Evolutionary conservation across 1,140 invertebrate genomes (phyloP), one percentile per base, ranked within the genome.

Genomic region (Galleria mellonella): DNA sequence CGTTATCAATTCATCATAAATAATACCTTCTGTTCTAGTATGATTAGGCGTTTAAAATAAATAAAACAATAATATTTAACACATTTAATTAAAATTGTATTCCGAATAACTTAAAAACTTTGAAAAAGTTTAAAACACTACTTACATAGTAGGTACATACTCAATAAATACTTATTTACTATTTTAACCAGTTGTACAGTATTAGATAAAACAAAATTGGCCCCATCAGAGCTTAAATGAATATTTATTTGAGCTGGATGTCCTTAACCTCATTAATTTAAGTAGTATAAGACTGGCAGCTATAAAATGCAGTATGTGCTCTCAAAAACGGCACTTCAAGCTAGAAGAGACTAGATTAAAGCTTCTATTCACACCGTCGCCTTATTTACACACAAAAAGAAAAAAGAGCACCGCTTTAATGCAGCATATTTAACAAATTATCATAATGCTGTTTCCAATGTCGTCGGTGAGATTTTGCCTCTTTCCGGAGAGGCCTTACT

Each of bases 381-480:
- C 43, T 55, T 72, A 67, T 63, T 59, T 68, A 65, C 56, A 67
- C 15, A 35, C 4, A 55, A 58, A 47, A 59, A 59, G 11, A n/a
- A 53, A 45, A 62, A 55, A 38, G 67, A 82, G 74, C 74, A 84
- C 75, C 72, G 52, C 66, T 64, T 72, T 32, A 37, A 37, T 41
- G 43, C 17, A 33, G 53, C 44, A 38, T 54, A 41, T 47, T 35
- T 47, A 3, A 23, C 17, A 33, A 52, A 55, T 44, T 56, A 87
- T 88, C 88, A 89, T 89, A 89, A 89, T 38, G 89, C 88, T 36
- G 89, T 90, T 82, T 90, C 89, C 65, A 90, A 74, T 13, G 89
- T 88, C 32, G 83, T 82, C 10, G 87, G 87, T 11, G 79, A 78
- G 17, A 61, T 52, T 37, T 67, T 69, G 13, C 56, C 70, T 65